These are phyloP conservation scores for Diplazon laetatorius DNA, from an alignment of 2,888 invertebrate genomes.

Conservation along the genomic window DNA sequence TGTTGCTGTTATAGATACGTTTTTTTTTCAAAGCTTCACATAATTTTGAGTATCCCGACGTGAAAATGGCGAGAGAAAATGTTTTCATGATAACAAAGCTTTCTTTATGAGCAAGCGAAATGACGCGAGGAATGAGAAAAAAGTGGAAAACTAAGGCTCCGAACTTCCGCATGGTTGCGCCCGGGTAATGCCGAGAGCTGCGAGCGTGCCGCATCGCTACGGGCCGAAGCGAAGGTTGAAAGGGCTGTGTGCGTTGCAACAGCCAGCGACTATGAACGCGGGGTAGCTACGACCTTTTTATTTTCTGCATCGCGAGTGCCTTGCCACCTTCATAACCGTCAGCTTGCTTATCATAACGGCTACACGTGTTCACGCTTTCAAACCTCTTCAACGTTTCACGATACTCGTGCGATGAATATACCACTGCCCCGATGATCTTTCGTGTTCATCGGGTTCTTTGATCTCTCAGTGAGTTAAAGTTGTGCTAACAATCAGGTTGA, in stretches of 20 bases:
- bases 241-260: conserved; percentile 38
- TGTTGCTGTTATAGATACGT: no score
- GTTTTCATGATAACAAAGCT: no score
- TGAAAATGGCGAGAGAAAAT: no score
- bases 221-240: conserved; percentile 23
- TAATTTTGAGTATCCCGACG: no score
- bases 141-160: conserved; percentile 4
- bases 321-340: conserved; percentile 1
- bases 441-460: conserved; percentile 3
- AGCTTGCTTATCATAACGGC: conserved; percentile 29
- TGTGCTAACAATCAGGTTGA: no score
- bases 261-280: conserved; percentile 21
- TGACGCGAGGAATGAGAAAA: conserved; percentile 14
- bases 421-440: conserved; percentile 3
- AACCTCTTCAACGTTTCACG: conserved; percentile 5
- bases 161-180: conserved; percentile 49
- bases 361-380: conserved; percentile 20
- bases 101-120: not conserved
- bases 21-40: no score
- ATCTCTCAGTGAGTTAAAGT: not conserved
- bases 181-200: conserved; percentile 37
- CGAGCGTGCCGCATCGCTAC: conserved; percentile 26
- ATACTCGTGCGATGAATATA: not conserved
- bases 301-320: conserved; percentile 21
- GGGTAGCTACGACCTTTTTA: conserved; percentile 18